Percentiles rank a stretch among this genome's conserved stretches.
These are phyloP conservation scores for Poecile atricapillus DNA, from an alignment of 2,113 vertebrate species.

Conservation along the genomic window DNA sequence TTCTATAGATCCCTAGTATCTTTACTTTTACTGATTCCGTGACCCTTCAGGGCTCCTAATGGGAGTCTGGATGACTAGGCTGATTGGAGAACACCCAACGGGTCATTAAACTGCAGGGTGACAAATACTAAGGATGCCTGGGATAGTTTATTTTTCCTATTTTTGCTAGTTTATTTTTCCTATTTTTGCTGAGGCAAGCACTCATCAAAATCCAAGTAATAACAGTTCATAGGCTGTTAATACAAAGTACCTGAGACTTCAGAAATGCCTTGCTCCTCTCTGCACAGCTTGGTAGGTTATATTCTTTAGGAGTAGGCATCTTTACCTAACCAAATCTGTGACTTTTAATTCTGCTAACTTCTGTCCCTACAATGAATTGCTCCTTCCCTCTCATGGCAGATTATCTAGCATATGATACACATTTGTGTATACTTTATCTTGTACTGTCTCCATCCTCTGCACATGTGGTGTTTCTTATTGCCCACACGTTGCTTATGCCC, in stretches of 20 bases:
- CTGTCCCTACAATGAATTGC: neutral
- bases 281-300: neutral
- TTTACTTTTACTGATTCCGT: neutral
- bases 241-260: slow-evolving; percentile 10
- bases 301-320: neutral
- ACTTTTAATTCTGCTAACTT: slow-evolving; percentile 31
- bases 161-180: slow-evolving; percentile 46
- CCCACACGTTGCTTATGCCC: neutral
- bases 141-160: slow-evolving; percentile 5
- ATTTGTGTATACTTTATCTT: neutral
- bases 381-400: neutral
- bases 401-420: neutral
- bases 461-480: neutral
- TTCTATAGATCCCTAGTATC: neutral
- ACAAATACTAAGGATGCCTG: neutral
- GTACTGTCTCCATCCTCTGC: neutral
- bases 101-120: neutral
- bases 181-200: slow-evolving; percentile 35
- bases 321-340: slow-evolving; percentile 12
- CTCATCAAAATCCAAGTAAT: slow-evolving; percentile 5
- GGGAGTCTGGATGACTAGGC: neutral
- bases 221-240: slow-evolving; percentile 21
- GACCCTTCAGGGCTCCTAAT: neutral
- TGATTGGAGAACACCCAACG: neutral
- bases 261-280: neutral